Conservation (phyloP, 2,113 vertebrate species). For the Pluvialis apricaria region DNA sequence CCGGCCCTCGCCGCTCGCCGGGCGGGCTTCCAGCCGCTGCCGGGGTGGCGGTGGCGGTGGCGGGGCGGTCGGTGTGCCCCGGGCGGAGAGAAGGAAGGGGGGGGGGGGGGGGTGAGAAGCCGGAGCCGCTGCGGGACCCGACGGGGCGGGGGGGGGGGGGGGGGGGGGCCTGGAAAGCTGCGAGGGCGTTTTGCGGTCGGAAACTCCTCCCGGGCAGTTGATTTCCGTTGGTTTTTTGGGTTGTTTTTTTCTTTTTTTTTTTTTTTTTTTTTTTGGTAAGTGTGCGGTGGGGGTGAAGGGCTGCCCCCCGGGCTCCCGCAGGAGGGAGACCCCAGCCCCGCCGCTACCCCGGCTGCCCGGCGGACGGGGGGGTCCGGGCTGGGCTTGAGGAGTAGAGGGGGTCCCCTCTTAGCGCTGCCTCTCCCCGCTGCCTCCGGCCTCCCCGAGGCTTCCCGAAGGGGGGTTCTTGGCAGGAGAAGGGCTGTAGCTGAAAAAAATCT, state of each 20-base stretch:
- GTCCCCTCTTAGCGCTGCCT: neutral
- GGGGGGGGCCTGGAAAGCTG: neutral
- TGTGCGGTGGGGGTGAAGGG: rapidly evolving
- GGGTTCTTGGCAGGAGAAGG: neutral
- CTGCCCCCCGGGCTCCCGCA: neutral
- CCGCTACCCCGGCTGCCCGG: neutral
- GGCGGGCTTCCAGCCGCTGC: neutral
- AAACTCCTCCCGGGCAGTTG: neutral
- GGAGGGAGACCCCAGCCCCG: neutral
- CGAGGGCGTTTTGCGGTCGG: neutral
- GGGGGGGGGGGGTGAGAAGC: neutral
- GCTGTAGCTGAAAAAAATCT: neutral
- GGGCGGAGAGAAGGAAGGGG: neutral
- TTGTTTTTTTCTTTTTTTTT: too few species aligned
- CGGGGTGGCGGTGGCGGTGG: neutral
- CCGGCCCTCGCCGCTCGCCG: neutral
- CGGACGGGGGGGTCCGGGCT: neutral
- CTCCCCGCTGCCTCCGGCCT: neutral
- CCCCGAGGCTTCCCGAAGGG: neutral
- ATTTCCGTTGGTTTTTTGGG: neutral
- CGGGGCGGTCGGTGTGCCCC: neutral
- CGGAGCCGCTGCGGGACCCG: neutral
- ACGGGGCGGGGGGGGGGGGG: neutral
- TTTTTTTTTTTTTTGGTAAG: too few species aligned
- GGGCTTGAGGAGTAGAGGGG: neutral